Percentiles rank a stretch among this genome's conserved stretches.
These are phyloP conservation scores for Patella caerulea DNA, from an alignment of 2,888 invertebrate genomes.

Conservation along the genomic window DNA sequence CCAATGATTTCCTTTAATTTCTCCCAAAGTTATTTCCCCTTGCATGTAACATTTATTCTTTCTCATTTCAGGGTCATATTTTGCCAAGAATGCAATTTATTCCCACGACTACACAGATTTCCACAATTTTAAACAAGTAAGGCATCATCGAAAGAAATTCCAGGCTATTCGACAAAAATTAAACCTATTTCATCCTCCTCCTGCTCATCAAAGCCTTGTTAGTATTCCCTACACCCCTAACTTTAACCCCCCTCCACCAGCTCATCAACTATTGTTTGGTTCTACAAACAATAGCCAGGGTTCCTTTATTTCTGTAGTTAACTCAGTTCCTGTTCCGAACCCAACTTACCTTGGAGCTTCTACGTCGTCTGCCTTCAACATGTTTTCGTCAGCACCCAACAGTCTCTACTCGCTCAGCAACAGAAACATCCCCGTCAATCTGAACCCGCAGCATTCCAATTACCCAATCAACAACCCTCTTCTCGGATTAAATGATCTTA, in stretches of 20 bases:
- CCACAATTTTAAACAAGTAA: constrained; percentile 24
- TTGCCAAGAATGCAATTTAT: constrained; percentile 56
- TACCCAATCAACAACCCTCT: too few relatives aligned
- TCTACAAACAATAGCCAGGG: neutral
- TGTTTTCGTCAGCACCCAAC: too few relatives aligned
- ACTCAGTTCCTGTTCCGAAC: neutral
- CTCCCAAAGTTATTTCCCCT: too few relatives aligned
- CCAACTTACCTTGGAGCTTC: neutral
- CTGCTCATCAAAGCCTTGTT: constrained; percentile 25
- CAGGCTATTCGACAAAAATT: constrained; percentile 7
- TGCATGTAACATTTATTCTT: neutral
- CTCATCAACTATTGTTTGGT: constrained; percentile 7
- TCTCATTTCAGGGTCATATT: constrained; percentile 57
- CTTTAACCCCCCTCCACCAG: constrained; percentile 17
- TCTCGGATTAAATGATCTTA: too few relatives aligned
- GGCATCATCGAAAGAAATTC: neutral
- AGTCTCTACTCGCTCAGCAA: neutral
- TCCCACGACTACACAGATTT: constrained; percentile 61
- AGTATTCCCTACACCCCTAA: constrained; percentile 23
- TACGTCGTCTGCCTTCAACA: too few relatives aligned
- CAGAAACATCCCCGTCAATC: neutral
- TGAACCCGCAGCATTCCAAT: neutral
- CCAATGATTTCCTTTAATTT: too few relatives aligned
- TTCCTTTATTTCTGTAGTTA: neutral
- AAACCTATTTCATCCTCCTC: neutral